Base-by-base conservation (phyloP, 2,113 vertebrate genomes). In the Camarhynchus parvulus region DNA sequence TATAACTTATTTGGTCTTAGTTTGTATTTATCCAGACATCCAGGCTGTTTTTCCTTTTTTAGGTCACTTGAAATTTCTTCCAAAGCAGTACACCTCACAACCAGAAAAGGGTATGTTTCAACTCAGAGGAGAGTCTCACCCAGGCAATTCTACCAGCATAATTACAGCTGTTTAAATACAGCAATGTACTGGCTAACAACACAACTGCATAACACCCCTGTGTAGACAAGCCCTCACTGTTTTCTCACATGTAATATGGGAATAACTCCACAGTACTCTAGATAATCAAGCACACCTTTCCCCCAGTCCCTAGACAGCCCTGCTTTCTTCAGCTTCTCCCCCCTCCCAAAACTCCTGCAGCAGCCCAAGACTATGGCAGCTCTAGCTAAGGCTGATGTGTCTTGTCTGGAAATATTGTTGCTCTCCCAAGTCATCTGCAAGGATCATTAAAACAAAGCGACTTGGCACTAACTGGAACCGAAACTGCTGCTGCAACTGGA, bases 81-180 rank as follows among this genome's bases (percentile, higher is more conserved):
- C 28, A 78, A 68, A 75, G 61, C 27, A 81, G 33, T 42, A 84
- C 39, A 87, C 33, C 56, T 75, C 28, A 67, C 70, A 75, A 68
- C 27, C 46, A 89, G 80, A 66, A 82, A 84, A 81, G 41, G 11
- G 15, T 44, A 81, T 41, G 33, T 69, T 97, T 86, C 50, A 82
- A 19, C 37, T 68, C 52, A 73, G 44, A 89, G 37, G 17, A 62
- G 19, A 89, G 41, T 82, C 52, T 92, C n/a, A 64, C 44, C 33
- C 18, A 53, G 66, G 49, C 49, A 89, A 84, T 61, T 92, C 83
- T 66, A 91, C 20, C n/a, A 66, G 44, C 61, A 13, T 82, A 91
- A 95, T 78, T 91, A 87, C 58, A 92, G 80, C 52, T 90, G 56
- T 64, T 93, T 82, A 94, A 95, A 92, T 61, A 84, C 6, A 88